Base-by-base conservation (phyloP, 2,888 invertebrate genomes). In the Teleiodes luculella region DNA sequence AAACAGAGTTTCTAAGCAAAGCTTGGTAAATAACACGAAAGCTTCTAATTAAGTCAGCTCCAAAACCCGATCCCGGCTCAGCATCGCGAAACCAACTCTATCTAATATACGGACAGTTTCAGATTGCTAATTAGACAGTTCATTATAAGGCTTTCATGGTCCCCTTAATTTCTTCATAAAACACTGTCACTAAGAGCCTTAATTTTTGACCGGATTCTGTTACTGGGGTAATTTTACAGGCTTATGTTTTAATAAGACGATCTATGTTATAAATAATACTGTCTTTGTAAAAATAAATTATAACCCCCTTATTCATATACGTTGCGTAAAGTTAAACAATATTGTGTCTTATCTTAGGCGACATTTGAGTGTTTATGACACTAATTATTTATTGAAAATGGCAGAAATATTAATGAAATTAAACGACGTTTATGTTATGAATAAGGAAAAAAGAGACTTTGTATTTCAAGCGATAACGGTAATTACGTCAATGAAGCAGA, bases 111-210 rank as follows among this genome's bases (percentile, higher is more conserved):
- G 76, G 79, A 74, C 63, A 76, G 80, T 85, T 83, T 88, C 88
- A 80, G 79, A 86, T 88, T 88, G 72, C 88, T 89, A 88, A 89
- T 88, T 87, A 89, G 86, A 74, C 65, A 82, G 80, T 88, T 87
- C 82, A 86, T 88, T 87, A 86, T 88, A 84, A 87, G 79, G 78
- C 84, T 81, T 85, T 79, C 86, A 84, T 78, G 83, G 78, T 75
- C 80, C 80, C 83, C 82, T 87, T 87, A 86, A 86, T 86, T 85
- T 84, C 78, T 75, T 77, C 80, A 79, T 84, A 81, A 83, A 84
- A 80, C 77, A 82, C 78, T 77, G 79, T 77, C 78, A 76, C 65
- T 67, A 63, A 65, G 64, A 60, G 68, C 68, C 70, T 76, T 67
- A 70, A 81, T 80, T 83, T 83, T 85, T 86, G 83, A 82, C 78